These are phyloP conservation scores for Drosophila guanche DNA, from an alignment of 1,140 invertebrate species.

Conservation along the genomic window DNA sequence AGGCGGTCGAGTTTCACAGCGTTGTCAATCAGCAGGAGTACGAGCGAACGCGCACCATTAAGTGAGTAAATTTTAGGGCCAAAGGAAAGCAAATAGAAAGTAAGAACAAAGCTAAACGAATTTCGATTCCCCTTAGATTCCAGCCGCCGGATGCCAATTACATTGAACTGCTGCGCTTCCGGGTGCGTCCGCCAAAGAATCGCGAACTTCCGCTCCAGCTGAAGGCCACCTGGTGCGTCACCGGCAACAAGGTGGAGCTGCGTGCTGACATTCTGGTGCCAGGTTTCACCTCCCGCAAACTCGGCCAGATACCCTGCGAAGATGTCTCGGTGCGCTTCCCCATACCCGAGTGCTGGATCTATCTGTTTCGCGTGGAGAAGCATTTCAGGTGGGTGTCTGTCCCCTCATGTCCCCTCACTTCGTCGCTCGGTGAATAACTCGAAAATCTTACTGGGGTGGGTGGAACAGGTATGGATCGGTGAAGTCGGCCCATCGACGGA, in stretches of 20 bases:
- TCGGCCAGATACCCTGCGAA: conserved; percentile 98
- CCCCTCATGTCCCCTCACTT: not conserved
- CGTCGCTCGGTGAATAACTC: too few relatives aligned
- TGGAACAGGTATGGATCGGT: conserved; percentile 92
- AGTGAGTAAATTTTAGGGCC: conserved; percentile 85
- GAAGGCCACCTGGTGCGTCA: conserved; percentile 93
- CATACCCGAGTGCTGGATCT: conserved; percentile 99
- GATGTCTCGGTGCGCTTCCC: conserved; percentile 98
- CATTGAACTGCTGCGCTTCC: conserved; percentile 98
- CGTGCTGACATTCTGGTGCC: conserved; percentile 97
- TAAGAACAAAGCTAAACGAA: not conserved
- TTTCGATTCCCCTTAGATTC: conserved; percentile 88
- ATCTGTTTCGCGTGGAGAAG: conserved; percentile 98
- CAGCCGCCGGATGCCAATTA: conserved; percentile 99
- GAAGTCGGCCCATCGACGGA: conserved; percentile 95
- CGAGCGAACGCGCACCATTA: conserved; percentile 94
- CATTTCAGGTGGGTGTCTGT: conserved; percentile 91
- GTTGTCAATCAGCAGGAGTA: conserved; percentile 97
- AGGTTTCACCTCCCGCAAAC: conserved; percentile 96
- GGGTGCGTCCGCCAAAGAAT: conserved; percentile 97
- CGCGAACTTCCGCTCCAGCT: conserved; percentile 98
- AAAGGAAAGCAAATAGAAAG: too few relatives aligned
- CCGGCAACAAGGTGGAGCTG: conserved; percentile 95
- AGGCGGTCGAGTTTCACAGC: conserved; percentile 96
- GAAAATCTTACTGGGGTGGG: not conserved